Evolutionary conservation across 2,113 vertebrate species (phyloP).

Genomic region (Paradoxurus hermaphroditus): DNA sequence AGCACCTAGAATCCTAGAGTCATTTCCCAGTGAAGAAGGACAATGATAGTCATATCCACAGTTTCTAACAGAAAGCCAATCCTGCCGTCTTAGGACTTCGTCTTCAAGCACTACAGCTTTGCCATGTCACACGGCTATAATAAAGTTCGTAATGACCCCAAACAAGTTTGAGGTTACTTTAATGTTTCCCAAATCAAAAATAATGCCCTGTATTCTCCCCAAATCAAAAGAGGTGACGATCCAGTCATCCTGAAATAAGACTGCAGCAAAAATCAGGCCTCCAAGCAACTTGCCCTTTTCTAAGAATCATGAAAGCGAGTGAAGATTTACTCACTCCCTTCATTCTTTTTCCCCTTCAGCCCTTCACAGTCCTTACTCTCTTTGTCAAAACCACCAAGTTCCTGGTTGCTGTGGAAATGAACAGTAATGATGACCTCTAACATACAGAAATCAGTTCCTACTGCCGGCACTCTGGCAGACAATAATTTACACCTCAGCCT

Average conservation of each 20-base stretch:
- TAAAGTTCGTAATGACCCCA: slow-evolving; percentile 7
- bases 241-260: slow-evolving; percentile 64
- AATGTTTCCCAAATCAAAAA: slow-evolving; percentile 32
- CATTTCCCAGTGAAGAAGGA: neutral
- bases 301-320: slow-evolving; percentile 44
- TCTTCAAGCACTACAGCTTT: neutral
- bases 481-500: slow-evolving; percentile 25
- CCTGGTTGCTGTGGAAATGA: slow-evolving; percentile 62
- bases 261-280: slow-evolving; percentile 32
- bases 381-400: slow-evolving; percentile 57
- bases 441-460: slow-evolving; percentile 41
- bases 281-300: slow-evolving; percentile 52
- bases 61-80: neutral
- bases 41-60: neutral
- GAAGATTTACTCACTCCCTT: slow-evolving; percentile 43
- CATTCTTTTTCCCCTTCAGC: slow-evolving; percentile 55
- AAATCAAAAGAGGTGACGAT: slow-evolving; percentile 62
- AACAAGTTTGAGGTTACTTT: slow-evolving; percentile 22
- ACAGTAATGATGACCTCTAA: slow-evolving; percentile 60
- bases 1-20: neutral
- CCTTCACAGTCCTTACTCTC: neutral
- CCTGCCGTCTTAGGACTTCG: neutral
- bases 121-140: neutral
- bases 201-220: slow-evolving; percentile 17
- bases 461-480: neutral